A percentile compares a stretch with the other conserved stretches of the same genome.
Conservation (phyloP, 2,797 vertebrate species). For the Intellagama lesueurii region DNA sequence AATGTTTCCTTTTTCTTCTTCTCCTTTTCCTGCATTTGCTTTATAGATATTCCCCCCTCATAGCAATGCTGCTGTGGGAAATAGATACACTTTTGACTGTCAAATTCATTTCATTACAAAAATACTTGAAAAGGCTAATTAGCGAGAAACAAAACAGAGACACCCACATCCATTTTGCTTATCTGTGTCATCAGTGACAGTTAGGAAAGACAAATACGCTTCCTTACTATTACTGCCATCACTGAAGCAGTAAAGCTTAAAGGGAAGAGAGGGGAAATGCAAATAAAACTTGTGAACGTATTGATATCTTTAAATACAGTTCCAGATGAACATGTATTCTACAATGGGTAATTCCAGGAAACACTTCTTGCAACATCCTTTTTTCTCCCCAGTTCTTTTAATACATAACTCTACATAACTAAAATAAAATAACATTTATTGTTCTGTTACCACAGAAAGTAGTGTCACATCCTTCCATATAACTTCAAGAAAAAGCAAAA, state of each 20-base stretch:
- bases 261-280: conserved; percentile 51
- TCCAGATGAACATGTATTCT: conserved; percentile 22
- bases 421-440: conserved; percentile 58
- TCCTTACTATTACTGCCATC: conserved; percentile 63
- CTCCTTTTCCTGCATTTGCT: conserved; percentile 1
- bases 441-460: conserved; percentile 59
- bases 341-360: conserved; percentile 54
- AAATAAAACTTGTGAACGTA: conserved; percentile 60
- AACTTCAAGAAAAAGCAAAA: conserved; percentile 32
- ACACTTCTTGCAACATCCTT: conserved; percentile 34
- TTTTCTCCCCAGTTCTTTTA: conserved; percentile 25
- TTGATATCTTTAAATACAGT: conserved; percentile 47
- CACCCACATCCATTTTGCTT: conserved; percentile 67
- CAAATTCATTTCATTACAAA: conserved; percentile 67
- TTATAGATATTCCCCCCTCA: conserved; percentile 14
- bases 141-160: conserved; percentile 73
- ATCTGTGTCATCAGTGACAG: conserved; percentile 70
- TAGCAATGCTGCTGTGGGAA: conserved; percentile 61
- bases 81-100: conserved; percentile 57
- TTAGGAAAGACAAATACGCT: conserved; percentile 69
- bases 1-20: conserved; percentile 16
- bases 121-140: conserved; percentile 71
- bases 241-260: conserved; percentile 66
- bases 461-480: conserved; percentile 60
- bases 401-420: conserved; percentile 50